Percentiles rank a stretch among this genome's conserved stretches.
Evolutionary conservation across 1,140 invertebrate genomes (phyloP).

Genomic region (Tetragnatha versicolor): DNA sequence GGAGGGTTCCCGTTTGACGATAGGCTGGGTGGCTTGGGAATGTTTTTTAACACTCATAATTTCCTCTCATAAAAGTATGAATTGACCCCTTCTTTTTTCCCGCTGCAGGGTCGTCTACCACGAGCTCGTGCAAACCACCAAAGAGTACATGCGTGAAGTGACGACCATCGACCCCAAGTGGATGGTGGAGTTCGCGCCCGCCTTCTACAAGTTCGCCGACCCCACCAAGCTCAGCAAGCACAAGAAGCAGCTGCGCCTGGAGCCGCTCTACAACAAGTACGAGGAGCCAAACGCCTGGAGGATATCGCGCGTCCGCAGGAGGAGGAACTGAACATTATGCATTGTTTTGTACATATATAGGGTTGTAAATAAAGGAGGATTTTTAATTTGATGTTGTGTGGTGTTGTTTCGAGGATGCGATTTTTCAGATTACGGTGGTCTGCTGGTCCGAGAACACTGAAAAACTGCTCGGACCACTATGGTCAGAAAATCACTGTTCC

Average conservation of each 20-base stretch:
- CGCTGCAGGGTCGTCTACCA: slow-evolving; percentile 92
- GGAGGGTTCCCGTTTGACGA: too few species aligned
- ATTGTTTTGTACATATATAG: too few species aligned
- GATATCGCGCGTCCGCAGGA: slow-evolving; percentile 90
- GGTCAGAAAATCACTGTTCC: too few species aligned
- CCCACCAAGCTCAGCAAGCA: slow-evolving; percentile 98
- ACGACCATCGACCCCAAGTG: slow-evolving; percentile 99
- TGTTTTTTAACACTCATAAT: too few species aligned
- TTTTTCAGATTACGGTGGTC: too few species aligned
- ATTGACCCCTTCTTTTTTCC: neutral
- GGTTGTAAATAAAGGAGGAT: too few species aligned
- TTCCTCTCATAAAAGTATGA: neutral
- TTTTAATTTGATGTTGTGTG: too few species aligned
- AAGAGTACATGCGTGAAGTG: slow-evolving; percentile 99
- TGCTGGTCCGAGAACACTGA: too few species aligned
- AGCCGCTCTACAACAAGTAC: slow-evolving; percentile 98
- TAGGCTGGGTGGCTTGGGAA: too few species aligned
- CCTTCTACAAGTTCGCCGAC: slow-evolving; percentile 99
- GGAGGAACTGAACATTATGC: slow-evolving; percentile 85
- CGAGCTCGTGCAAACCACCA: slow-evolving; percentile 97
- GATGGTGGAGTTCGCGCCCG: slow-evolving; percentile 98
- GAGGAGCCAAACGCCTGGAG: slow-evolving; percentile 99
- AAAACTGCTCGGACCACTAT: too few species aligned
- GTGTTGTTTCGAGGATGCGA: too few species aligned
- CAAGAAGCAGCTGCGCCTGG: slow-evolving; percentile 98